Evolutionary conservation across 23 tunicate genomes (phyloP).

Genomic region (Phallusia fumigata): DNA sequence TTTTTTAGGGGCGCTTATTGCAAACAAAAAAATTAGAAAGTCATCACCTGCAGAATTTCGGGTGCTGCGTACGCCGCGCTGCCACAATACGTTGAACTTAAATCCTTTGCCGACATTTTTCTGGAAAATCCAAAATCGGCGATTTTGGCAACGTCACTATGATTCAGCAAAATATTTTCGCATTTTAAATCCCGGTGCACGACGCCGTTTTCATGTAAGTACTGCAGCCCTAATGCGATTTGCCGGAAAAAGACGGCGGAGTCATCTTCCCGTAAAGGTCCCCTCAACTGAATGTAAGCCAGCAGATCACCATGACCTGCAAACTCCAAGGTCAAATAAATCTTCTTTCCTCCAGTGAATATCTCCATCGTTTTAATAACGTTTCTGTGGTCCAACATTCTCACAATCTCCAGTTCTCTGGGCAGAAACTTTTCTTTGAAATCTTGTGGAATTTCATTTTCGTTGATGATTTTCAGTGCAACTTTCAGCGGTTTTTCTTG

Average conservation of each 20-base stretch:
- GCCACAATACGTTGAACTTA: constrained; percentile 83
- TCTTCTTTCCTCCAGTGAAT: constrained; percentile 53
- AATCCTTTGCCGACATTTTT: constrained; percentile 47
- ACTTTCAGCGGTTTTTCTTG: constrained; percentile 31
- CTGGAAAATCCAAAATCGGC: constrained; percentile 97
- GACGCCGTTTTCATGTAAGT: constrained; percentile 58
- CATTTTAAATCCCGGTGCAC: constrained; percentile 93
- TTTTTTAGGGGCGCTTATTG: too few relatives aligned
- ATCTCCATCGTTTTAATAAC: constrained; percentile 87
- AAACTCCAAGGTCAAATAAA: constrained; percentile 61
- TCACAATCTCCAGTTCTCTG: constrained; percentile 61
- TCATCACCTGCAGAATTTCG: constrained; percentile 61
- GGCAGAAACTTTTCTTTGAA: constrained; percentile 82
- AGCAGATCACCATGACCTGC: constrained; percentile 86
- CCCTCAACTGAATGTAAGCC: constrained; percentile 62
- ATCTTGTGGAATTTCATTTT: constrained; percentile 50
- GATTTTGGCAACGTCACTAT: constrained; percentile 57
- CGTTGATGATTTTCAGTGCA: constrained; percentile 74
- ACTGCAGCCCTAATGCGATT: constrained; percentile 52
- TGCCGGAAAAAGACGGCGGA: constrained; percentile 55
- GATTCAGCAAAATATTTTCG: constrained; percentile 74
- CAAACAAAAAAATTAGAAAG: background rate
- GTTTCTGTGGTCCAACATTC: constrained; percentile 57
- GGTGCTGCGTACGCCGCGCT: constrained; percentile 95
- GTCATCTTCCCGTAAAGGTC: constrained; percentile 47